phyloP scores from a whole-genome alignment of 92 coral and sea anemone genomes.

The Siderastrea siderea region DNA sequence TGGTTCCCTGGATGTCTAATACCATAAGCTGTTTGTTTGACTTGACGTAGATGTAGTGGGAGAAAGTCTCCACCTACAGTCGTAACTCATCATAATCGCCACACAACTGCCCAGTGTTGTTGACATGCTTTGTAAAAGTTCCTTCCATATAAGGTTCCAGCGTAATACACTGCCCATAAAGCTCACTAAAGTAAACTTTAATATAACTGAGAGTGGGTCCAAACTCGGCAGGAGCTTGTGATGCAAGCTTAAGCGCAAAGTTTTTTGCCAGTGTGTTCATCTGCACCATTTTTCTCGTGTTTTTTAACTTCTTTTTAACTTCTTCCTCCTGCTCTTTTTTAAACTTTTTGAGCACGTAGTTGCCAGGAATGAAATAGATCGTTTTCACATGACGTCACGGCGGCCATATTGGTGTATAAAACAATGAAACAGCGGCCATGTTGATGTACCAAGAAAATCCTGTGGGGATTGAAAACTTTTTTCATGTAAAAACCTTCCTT shows the following conservation, averaged over 20 bases:
- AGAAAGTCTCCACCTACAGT: conserved; percentile 62
- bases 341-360: conserved; percentile 66
- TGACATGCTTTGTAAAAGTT: conserved; percentile 36
- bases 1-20: conserved; percentile 71
- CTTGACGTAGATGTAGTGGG: conserved; percentile 56
- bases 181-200: conserved; percentile 64
- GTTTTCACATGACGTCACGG: too few relatives aligned
- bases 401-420: too few relatives aligned
- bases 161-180: conserved; percentile 66
- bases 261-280: conserved; percentile 73
- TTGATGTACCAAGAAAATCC: too few relatives aligned
- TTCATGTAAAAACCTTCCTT: too few relatives aligned
- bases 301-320: conserved; percentile 51
- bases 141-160: conserved; percentile 59
- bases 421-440: too few relatives aligned
- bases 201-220: conserved; percentile 55
- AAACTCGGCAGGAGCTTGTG: conserved; percentile 58
- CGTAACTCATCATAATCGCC: conserved; percentile 45
- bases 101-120: conserved; percentile 54
- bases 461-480: too few relatives aligned
- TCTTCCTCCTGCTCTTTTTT: conserved; percentile 47
- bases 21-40: conserved; percentile 63
- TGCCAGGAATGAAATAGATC: too few relatives aligned
- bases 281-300: conserved; percentile 73
- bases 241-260: conserved; percentile 56